phyloP scores from a whole-genome alignment of 2,113 vertebrate species.

The Sakesphorus luctuosus region DNA sequence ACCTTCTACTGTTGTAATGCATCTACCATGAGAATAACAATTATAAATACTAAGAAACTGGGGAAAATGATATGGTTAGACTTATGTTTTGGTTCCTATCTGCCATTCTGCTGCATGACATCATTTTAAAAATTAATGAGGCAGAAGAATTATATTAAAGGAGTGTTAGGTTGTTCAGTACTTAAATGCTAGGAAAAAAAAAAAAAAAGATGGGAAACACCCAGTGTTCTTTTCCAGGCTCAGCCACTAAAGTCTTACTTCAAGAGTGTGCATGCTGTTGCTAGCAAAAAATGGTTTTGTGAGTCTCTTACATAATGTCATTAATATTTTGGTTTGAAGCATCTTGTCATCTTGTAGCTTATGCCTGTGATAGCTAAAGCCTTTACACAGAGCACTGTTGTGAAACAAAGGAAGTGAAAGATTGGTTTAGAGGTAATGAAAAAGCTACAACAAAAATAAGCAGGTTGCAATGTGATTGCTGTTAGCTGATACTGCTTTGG shows the following conservation, averaged over 20 bases:
- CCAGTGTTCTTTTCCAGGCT: background rate
- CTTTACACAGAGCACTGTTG: background rate
- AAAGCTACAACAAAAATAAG: background rate
- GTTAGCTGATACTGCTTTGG: background rate
- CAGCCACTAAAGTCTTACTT: background rate
- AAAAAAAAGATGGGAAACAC: background rate
- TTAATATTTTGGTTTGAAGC: slow-evolving; percentile 22
- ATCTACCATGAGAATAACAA: slow-evolving; percentile 1
- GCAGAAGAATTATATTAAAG: background rate
- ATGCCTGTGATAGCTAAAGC: background rate
- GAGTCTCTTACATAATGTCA: background rate
- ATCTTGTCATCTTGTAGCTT: background rate
- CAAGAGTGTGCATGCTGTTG: background rate
- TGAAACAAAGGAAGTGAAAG: slow-evolving; percentile 2
- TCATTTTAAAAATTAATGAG: background rate
- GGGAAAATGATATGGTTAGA: background rate
- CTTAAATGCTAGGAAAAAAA: background rate
- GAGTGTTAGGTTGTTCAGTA: background rate
- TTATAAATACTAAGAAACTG: background rate
- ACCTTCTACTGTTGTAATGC: background rate
- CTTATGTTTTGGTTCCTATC: background rate
- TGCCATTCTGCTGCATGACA: background rate
- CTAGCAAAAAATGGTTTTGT: background rate
- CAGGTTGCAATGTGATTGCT: background rate
- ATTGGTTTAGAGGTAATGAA: background rate